Evolutionary conservation across 2,888 invertebrate species (phyloP).

Genomic region (Branchipolynoe longqiensis): DNA sequence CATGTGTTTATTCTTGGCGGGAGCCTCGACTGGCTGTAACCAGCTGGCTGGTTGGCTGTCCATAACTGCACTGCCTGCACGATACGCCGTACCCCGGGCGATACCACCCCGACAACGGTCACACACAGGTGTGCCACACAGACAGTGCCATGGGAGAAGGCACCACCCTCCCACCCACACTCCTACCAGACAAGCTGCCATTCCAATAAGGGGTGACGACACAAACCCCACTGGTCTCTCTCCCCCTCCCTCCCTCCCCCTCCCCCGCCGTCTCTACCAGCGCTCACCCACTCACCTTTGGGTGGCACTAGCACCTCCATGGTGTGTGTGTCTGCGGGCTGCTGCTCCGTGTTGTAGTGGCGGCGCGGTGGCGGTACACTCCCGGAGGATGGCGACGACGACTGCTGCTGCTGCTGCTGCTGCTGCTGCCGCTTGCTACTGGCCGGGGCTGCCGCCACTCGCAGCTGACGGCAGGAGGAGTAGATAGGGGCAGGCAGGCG

Average conservation of each 20-base stretch:
- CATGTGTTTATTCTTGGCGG: too few relatives aligned
- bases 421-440: not conserved
- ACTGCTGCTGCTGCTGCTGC: conserved; percentile 7
- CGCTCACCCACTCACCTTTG: conserved; percentile 1
- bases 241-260: not conserved
- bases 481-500: not conserved
- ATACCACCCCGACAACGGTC: too few relatives aligned
- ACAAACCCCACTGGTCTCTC: too few relatives aligned
- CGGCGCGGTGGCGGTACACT: not conserved
- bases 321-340: not conserved
- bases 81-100: too few relatives aligned
- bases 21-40: not conserved
- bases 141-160: too few relatives aligned
- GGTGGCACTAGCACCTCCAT: conserved; percentile 33
- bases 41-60: not conserved
- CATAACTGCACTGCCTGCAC: not conserved
- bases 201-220: too few relatives aligned
- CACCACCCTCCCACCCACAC: too few relatives aligned
- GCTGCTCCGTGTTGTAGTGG: not conserved
- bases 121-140: too few relatives aligned
- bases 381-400: not conserved
- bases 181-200: too few relatives aligned
- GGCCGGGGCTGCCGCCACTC: not conserved
- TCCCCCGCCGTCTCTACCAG: not conserved
- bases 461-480: not conserved